phyloP scores from a whole-genome alignment of 2,888 invertebrate genomes.

The Aspidiotus destructor region DNA sequence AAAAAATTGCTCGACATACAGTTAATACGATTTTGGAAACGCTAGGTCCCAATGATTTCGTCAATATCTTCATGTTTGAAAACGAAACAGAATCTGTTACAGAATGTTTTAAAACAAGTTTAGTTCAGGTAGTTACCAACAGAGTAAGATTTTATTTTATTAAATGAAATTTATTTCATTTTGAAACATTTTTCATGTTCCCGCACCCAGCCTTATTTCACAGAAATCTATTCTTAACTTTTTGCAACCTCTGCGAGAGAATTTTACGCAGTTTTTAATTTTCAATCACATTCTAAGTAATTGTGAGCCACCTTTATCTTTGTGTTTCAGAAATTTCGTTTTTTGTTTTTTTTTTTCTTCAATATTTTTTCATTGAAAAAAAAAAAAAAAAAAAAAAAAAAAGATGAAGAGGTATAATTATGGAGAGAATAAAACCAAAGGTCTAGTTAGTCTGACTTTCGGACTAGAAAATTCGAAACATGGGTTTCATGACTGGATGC shows the following conservation, averaged over 20 bases:
- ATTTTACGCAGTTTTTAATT: no score
- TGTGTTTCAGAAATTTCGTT: not conserved
- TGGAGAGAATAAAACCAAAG: no score
- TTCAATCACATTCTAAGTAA: no score
- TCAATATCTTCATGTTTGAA: conserved; percentile 79
- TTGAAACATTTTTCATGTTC: not conserved
- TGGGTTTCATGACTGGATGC: not conserved
- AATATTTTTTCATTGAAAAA: no score
- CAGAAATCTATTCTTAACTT: not conserved
- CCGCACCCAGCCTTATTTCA: not conserved
- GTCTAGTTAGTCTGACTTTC: no score
- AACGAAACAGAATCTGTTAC: conserved; percentile 61
- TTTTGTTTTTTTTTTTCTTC: not conserved
- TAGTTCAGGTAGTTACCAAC: conserved; percentile 53
- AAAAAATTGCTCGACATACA: conserved; percentile 71
- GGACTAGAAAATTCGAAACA: not conserved
- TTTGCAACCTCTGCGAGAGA: not conserved
- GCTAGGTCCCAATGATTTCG: conserved; percentile 93
- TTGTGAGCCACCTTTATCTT: not conserved
- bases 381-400: no score
- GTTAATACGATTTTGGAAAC: conserved; percentile 83
- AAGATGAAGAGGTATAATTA: no score
- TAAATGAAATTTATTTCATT: not conserved
- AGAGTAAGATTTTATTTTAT: conserved; percentile 34
- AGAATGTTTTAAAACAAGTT: conserved; percentile 67